Base-by-base conservation (phyloP, 1,140 invertebrate genomes). In the Eufriesea mexicana region DNA sequence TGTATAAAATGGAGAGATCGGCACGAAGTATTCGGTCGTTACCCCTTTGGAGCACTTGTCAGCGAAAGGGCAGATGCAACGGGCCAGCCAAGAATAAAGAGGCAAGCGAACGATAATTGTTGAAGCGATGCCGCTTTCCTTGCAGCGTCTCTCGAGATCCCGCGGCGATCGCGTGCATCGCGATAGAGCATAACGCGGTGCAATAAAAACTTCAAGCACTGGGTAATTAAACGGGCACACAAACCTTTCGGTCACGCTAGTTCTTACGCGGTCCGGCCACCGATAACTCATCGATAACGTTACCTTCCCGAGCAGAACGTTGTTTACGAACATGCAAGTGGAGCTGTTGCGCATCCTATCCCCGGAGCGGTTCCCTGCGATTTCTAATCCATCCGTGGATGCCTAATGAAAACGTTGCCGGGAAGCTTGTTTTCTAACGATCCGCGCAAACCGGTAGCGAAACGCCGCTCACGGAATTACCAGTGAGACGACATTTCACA, bases 211-310 rank as follows among this genome's bases (percentile, higher is more conserved):
- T 64, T 66, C 47, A 75, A 79, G 74, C 74, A 80, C 78, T 14
- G 28, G 23, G 83, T 87, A 88, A 88, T 88, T 87, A 87, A 87
- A 84, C 79, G 83, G 42, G 74, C 83, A 61, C 55, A 84, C 67
- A 82, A 85, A 85, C 75, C 86, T 85, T 82, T 87, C 83, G 86
- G 86, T 88, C 86, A 88, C 86, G 86, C 83, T 68, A 87, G 87
- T 88, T 87, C 86, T 79, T 75, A 74, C 67, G 83, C 61, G 80
- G 59, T n/a, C 47, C 85, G 59, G 25, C 64, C 67, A 54, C 47
- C 83, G 70, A 85, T 84, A 83, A 88, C 66, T 88, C 83, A 85
- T 82, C 78, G 83, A 75, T 51, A 35, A 64, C 57, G 82, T 85
- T 62, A 64, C 25, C 74, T 47, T 35, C 35, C 61, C 42, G 57